phyloP scores from a whole-genome alignment of 2,888 invertebrate species.

The Rhogogaster chlorosoma region DNA sequence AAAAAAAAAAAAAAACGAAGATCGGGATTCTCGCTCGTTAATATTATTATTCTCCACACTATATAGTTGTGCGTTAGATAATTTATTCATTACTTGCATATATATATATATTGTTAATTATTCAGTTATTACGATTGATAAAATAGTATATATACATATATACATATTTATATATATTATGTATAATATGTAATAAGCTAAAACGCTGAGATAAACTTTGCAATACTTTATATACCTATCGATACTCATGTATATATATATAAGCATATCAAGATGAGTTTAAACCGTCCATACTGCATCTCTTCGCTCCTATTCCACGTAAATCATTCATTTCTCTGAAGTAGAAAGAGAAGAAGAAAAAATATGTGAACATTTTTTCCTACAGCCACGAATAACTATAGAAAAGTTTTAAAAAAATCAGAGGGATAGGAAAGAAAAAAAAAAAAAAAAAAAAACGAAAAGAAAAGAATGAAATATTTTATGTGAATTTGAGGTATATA shows the following conservation, averaged over 20 bases:
- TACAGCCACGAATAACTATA: too few relatives aligned
- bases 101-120: too few relatives aligned
- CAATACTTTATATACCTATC: not conserved
- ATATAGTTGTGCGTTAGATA: too few relatives aligned
- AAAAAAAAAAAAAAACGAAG: too few relatives aligned
- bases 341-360: not conserved
- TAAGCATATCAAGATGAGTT: not conserved
- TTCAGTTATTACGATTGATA: too few relatives aligned
- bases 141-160: too few relatives aligned
- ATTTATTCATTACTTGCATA: too few relatives aligned
- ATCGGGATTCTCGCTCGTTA: not conserved
- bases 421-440: not conserved
- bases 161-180: too few relatives aligned
- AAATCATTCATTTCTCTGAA: not conserved
- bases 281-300: not conserved
- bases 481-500: conserved; percentile 51
- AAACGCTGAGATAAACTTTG: not conserved
- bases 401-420: too few relatives aligned
- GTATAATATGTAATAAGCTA: too few relatives aligned
- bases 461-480: not conserved
- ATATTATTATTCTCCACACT: not conserved
- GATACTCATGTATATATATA: not conserved
- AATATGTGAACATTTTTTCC: not conserved
- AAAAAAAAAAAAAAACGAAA: not conserved
- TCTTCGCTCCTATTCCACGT: not conserved